Base-by-base conservation (phyloP, 2,113 vertebrate genomes). In the Phaethon lepturus region DNA sequence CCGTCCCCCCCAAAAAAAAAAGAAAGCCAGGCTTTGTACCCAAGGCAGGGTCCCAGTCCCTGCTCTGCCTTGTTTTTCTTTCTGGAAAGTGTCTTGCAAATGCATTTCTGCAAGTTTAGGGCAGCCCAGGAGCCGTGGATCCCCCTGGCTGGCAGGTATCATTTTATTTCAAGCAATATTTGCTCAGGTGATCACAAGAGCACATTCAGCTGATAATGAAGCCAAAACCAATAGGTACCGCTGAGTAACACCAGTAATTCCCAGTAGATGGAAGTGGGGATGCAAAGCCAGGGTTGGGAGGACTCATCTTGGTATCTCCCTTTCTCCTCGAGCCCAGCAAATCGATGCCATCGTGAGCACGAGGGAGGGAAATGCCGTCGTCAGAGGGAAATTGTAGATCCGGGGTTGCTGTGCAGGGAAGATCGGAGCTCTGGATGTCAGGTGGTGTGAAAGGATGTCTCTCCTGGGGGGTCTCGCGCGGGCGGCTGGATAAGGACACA, bases 391-490 rank as follows among this genome's bases (percentile, higher is more conserved):
- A 7, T 88, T 45, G 35, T 4, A 71, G 74, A n/a, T 76, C 67
- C 0, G 0, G 78, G 63, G 22, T 77, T 76, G 50, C 82, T 67
- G 63, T 71, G 79, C 82, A 55, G 72, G 3, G 2, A 44, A 5
- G 17, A 77, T 63, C 71, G 2, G 4, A 40, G 86, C 55, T 90
- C 93, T 95, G 72, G 72, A 62, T 90, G 75, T 96, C 96, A 96
- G 86, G 92, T 95, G 90, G 75, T 85, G 80, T 29, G 68, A 83
- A 71, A 86, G 63, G 82, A 80, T 80, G 72, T 90, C 85, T 86
- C 82, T 94, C 75, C 75, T 92, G 92, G 88, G 88, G 82, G 92
- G 92, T 96, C 97, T 93, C 47, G 7, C 4, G 2, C 1, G 0
- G 69, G 58, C 74, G 0, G 58, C 85, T 97, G 85, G 63, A 92